phyloP scores from a whole-genome alignment of 2,113 vertebrate species.

The Urocitellus parryii region DNA sequence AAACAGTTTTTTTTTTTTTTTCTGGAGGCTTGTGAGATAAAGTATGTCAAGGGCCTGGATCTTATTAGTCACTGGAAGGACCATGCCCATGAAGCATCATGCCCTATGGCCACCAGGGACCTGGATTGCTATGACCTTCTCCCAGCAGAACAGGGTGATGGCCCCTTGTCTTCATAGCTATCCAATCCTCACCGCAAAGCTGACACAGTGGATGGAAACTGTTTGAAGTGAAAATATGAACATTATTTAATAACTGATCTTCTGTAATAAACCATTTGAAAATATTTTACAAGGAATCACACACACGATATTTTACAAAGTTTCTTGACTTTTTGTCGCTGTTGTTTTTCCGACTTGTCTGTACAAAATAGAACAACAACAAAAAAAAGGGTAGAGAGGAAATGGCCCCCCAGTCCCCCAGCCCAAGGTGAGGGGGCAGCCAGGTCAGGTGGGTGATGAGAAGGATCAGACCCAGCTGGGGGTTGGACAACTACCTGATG shows the following conservation, averaged over 20 bases:
- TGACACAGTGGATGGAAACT: constrained; percentile 73
- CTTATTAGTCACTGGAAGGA: neutral
- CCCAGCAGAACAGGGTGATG: neutral
- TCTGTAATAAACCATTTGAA: constrained; percentile 99
- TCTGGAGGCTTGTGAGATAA: neutral
- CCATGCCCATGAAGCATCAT: neutral
- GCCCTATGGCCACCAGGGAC: neutral
- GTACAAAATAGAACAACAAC: constrained; percentile 95
- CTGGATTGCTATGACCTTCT: neutral
- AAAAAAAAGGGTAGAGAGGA: constrained; percentile 80
- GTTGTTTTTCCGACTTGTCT: constrained; percentile 91
- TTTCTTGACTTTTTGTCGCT: constrained; percentile 89
- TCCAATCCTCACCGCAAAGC: neutral
- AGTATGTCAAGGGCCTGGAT: neutral
- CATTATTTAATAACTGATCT: constrained; percentile 99
- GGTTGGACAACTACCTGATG: constrained; percentile 78
- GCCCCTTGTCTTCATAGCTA: neutral
- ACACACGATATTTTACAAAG: constrained; percentile 99
- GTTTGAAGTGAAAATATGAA: constrained; percentile 99
- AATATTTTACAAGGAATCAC: constrained; percentile 99
- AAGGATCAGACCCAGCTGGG: constrained; percentile 75
- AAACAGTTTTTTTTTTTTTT: neutral
- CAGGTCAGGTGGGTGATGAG: constrained; percentile 81
- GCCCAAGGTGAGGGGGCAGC: constrained; percentile 67
- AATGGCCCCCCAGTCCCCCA: constrained; percentile 70